Conservation (phyloP, 1,140 invertebrate species). For the Leptinotarsa texana region DNA sequence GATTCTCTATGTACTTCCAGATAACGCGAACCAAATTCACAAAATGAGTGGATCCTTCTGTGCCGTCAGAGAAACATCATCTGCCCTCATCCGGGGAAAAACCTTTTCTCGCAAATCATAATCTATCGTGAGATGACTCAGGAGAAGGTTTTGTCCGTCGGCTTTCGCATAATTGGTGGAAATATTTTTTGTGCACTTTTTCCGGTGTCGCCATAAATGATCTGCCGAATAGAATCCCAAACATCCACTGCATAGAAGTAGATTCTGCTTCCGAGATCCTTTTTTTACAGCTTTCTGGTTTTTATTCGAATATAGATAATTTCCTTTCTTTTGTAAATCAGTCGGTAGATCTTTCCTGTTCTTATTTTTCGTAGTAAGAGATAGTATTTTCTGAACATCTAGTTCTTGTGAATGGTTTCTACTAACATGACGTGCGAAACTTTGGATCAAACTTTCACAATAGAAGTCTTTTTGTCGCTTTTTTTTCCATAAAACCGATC, state of each 20-base stretch:
- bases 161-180: conserved; percentile 7
- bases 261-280: background rate
- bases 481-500: too few relatives aligned
- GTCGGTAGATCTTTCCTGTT: background rate
- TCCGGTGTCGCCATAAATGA: conserved; percentile 38
- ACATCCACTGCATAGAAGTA: conserved; percentile 8
- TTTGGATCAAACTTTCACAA: background rate
- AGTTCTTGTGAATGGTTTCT: conserved; percentile 15
- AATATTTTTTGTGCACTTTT: conserved; percentile 30
- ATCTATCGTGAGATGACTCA: conserved; percentile 22
- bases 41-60: conserved; percentile 34
- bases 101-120: conserved; percentile 20
- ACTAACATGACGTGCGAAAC: conserved; percentile 9
- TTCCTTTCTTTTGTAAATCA: conserved; percentile 18
- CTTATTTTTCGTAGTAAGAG: background rate
- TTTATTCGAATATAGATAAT: background rate
- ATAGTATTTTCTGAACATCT: conserved; percentile 10
- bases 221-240: conserved; percentile 30
- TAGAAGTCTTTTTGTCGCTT: background rate
- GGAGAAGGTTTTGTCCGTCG: conserved; percentile 17
- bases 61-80: conserved; percentile 32
- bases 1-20: conserved; percentile 32
- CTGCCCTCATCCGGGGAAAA: conserved; percentile 31
- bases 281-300: conserved; percentile 5
- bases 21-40: conserved; percentile 33